A percentile compares a stretch with the other conserved stretches of the same genome.
These are phyloP conservation scores for Araneus ventricosus DNA, from an alignment of 1,140 invertebrate species.

Conservation along the genomic window DNA sequence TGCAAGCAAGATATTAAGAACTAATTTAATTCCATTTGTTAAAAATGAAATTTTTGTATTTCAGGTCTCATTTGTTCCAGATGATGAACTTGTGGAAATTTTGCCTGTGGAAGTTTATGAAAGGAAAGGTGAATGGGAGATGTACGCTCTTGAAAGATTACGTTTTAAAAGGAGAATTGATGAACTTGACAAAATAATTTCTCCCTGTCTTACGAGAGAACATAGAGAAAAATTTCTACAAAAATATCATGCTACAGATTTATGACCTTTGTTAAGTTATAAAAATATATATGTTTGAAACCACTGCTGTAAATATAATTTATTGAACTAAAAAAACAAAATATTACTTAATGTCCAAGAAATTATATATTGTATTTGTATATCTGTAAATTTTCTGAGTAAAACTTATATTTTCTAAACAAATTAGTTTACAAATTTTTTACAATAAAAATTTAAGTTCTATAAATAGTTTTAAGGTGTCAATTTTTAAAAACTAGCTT, in stretches of 20 bases:
- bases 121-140: constrained; percentile 70
- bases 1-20: too few species aligned
- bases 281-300: neutral
- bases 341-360: neutral
- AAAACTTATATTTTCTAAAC: neutral
- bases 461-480: too few species aligned
- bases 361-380: neutral
- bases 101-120: constrained; percentile 32
- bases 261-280: neutral
- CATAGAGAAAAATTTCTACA: constrained; percentile 52
- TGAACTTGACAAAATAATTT: constrained; percentile 57
- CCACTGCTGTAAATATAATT: constrained; percentile 4
- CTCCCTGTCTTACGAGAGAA: constrained; percentile 36
- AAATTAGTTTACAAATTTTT: neutral
- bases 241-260: neutral
- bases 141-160: constrained; percentile 59
- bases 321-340: neutral
- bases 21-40: too few species aligned
- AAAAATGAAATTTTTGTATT: neutral
- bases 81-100: constrained; percentile 42
- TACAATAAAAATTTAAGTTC: too few species aligned
- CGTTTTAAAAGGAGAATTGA: constrained; percentile 63
- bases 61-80: constrained; percentile 61
- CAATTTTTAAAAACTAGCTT: too few species aligned
- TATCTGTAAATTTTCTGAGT: too few species aligned